phyloP scores from a whole-genome alignment of 2,888 invertebrate species.

The Falcaria lacertinaria region DNA sequence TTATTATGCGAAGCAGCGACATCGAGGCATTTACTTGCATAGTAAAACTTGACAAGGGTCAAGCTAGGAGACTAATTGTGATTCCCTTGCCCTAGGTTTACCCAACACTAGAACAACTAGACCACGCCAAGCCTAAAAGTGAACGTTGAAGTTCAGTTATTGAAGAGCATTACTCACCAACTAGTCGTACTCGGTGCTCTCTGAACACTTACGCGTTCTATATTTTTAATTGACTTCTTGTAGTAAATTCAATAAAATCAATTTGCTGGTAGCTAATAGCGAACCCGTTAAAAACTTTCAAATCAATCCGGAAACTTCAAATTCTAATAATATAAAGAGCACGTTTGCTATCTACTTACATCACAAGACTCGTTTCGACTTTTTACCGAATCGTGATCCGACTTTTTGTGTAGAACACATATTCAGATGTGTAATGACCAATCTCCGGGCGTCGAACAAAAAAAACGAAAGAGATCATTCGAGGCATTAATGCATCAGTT shows the following conservation, averaged over 20 bases:
- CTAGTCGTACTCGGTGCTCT: background rate
- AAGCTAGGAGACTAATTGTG: background rate
- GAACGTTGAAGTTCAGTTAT: background rate
- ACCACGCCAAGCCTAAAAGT: background rate
- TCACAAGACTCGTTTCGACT: conserved; percentile 59
- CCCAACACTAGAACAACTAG: background rate
- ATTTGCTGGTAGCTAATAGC: conserved; percentile 33
- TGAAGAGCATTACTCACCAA: background rate
- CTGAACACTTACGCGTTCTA: conserved; percentile 7
- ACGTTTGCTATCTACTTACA: conserved; percentile 72
- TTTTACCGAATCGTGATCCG: conserved; percentile 72
- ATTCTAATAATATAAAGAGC: conserved; percentile 71
- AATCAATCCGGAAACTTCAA: conserved; percentile 71
- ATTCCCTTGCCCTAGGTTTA: background rate
- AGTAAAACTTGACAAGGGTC: background rate
- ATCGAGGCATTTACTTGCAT: background rate
- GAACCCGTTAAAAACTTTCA: conserved; percentile 47
- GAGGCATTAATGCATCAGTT: conserved; percentile 77
- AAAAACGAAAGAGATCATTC: conserved; percentile 61
- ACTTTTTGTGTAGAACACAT: conserved; percentile 71
- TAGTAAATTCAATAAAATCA: conserved; percentile 36
- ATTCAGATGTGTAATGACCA: conserved; percentile 78
- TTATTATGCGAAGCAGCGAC: background rate
- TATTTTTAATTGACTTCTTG: conserved; percentile 20
- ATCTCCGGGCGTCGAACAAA: conserved; percentile 71